phyloP scores from a whole-genome alignment of 2,113 vertebrate genomes.

The Orientallactaga bullata region DNA sequence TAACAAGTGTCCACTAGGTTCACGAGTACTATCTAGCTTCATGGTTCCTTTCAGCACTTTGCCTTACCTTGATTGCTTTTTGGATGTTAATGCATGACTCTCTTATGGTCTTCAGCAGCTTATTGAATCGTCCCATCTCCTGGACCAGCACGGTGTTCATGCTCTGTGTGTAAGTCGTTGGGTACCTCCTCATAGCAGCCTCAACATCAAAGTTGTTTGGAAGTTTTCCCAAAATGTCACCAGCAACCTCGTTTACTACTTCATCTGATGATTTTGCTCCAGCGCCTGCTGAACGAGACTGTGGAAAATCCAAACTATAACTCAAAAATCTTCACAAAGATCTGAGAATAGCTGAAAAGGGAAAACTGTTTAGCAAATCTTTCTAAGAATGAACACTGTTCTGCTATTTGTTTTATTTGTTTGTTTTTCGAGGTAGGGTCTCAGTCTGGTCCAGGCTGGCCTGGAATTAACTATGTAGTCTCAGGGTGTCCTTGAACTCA shows the following conservation, averaged over 20 bases:
- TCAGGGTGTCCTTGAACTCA: no score
- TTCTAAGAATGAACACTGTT: not conserved
- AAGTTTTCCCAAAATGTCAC: slow-evolving; percentile 92
- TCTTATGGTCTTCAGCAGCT: slow-evolving; percentile 88
- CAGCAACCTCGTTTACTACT: slow-evolving; percentile 91
- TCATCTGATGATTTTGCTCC: slow-evolving; percentile 91
- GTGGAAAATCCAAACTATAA: not conserved
- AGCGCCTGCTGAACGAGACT: slow-evolving; percentile 89
- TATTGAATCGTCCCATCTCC: slow-evolving; percentile 96
- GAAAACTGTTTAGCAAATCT: not conserved
- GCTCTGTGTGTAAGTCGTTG: slow-evolving; percentile 93
- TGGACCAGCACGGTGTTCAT: slow-evolving; percentile 96
- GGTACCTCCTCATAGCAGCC: slow-evolving; percentile 90
- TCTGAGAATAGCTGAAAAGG: not conserved
- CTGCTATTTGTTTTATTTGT: no score
- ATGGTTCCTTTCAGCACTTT: no score
- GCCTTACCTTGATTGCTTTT: slow-evolving; percentile 93
- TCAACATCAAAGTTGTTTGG: slow-evolving; percentile 91
- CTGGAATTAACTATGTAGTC: no score
- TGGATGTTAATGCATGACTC: slow-evolving; percentile 92
- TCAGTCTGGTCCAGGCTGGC: no score
- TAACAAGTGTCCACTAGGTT: not conserved
- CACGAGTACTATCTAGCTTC: not conserved
- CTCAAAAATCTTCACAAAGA: not conserved
- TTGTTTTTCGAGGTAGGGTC: no score